A percentile compares a stretch with the other conserved stretches of the same genome.
These are phyloP conservation scores for Silvanus unidentatus DNA, from an alignment of 2,888 invertebrate species.

Conservation along the genomic window DNA sequence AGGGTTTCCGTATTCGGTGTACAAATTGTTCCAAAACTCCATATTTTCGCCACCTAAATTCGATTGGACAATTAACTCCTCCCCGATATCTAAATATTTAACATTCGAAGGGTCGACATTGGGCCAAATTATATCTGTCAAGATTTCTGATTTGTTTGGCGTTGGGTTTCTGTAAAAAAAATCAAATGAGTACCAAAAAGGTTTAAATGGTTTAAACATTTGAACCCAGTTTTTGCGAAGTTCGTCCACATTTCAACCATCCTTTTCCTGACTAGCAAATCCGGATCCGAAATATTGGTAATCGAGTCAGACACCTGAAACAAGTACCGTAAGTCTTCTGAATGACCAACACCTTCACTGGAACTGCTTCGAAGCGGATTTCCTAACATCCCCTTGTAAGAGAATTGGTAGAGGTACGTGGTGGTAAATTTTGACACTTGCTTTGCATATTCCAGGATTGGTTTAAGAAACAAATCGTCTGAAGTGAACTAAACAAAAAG, in stretches of 20 bases:
- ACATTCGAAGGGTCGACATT: constrained; percentile 7
- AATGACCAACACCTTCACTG: neutral
- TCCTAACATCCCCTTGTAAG: neutral
- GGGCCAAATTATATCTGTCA: constrained; percentile 21
- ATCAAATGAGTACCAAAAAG: no score
- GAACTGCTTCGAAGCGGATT: neutral
- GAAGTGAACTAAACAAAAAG: neutral
- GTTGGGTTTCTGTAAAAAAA: constrained; percentile 24
- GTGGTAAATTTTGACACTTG: neutral
- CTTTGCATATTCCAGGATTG: neutral
- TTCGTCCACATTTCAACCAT: constrained; percentile 2
- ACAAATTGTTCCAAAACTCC: constrained; percentile 1
- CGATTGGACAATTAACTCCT: neutral
- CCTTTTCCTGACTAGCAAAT: neutral
- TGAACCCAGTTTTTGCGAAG: constrained; percentile 1
- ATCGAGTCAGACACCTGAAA: neutral
- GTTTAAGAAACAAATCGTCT: neutral
- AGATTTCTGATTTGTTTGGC: constrained; percentile 11
- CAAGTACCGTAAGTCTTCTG: neutral
- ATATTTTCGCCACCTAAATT: neutral
- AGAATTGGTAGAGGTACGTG: neutral
- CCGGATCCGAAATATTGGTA: neutral
- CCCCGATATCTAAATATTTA: neutral
- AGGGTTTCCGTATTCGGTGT: neutral
- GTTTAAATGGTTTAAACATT: neutral